Conservation (phyloP, 1,140 invertebrate genomes). For the Heterodera carotae region DNA sequence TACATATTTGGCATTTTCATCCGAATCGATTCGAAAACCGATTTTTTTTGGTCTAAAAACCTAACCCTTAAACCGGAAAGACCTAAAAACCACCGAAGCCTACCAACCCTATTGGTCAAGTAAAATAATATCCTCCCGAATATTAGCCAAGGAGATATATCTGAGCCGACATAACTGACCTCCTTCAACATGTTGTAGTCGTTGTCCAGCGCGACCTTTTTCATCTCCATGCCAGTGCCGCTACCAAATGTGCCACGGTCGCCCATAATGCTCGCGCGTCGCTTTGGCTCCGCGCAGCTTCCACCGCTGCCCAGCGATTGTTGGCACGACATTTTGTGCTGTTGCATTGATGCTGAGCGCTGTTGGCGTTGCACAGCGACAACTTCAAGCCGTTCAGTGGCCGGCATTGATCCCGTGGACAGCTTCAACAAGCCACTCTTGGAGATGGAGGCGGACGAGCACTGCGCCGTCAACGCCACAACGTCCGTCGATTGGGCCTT, state of each 20-base stretch:
- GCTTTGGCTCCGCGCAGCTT: conserved; percentile 1
- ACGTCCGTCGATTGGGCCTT: conserved; percentile 12
- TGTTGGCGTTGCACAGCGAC: not conserved
- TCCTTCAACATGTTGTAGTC: conserved; percentile 21
- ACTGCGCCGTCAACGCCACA: not conserved
- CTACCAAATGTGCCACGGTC: not conserved
- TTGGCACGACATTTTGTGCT: not conserved
- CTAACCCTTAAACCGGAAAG: too few species aligned
- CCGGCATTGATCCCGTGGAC: conserved; percentile 21
- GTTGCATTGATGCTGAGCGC: conserved; percentile 1
- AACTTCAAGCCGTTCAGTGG: not conserved
- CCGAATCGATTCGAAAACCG: too few species aligned
- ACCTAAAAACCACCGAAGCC: too few species aligned
- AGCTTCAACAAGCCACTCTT: conserved; percentile 1
- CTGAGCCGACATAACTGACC: too few species aligned
- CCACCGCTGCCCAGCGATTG: conserved; percentile 1
- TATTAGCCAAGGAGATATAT: too few species aligned
- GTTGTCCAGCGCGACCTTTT: conserved; percentile 23
- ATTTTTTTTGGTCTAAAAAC: too few species aligned
- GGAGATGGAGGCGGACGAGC: not conserved
- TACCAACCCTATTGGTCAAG: too few species aligned
- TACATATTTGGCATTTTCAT: too few species aligned
- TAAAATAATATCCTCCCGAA: too few species aligned
- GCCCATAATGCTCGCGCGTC: not conserved
- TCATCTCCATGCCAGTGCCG: not conserved